Conservation (phyloP, 2,797 vertebrate genomes). For the Rhinophrynus dorsalis region DNA sequence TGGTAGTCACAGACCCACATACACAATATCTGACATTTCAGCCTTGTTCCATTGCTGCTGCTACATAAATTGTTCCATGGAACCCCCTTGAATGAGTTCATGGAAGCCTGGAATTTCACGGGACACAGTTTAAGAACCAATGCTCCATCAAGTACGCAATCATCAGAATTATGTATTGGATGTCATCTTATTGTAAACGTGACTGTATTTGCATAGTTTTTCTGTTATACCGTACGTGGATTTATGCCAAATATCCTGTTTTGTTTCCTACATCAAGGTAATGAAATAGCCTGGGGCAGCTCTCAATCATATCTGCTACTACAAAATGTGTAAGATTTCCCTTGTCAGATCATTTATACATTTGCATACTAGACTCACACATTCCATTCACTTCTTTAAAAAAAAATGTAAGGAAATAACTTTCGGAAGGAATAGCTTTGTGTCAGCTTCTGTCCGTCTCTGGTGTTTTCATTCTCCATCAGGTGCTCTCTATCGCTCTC, state of each 20-base stretch:
- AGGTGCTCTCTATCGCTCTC: too few relatives aligned
- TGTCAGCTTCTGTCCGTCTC: too few relatives aligned
- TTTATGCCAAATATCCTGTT: slow-evolving; percentile 19
- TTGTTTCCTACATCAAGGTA: slow-evolving; percentile 31
- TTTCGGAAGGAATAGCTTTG: not conserved
- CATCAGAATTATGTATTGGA: too few relatives aligned
- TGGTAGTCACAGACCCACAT: too few relatives aligned
- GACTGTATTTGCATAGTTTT: slow-evolving; percentile 35
- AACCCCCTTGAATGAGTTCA: too few relatives aligned
- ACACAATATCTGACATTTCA: too few relatives aligned
- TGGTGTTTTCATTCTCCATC: too few relatives aligned
- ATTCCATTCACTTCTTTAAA: slow-evolving; percentile 6
- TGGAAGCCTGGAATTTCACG: too few relatives aligned
- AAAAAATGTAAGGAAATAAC: slow-evolving; percentile 1
- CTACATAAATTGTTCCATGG: too few relatives aligned
- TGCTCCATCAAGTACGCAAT: too few relatives aligned
- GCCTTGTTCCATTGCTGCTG: too few relatives aligned
- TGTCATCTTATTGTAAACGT: slow-evolving; percentile 14
- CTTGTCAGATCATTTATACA: slow-evolving; percentile 26
- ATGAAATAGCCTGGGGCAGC: slow-evolving; percentile 30
- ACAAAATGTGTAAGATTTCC: slow-evolving; percentile 4
- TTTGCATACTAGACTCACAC: slow-evolving; percentile 6
- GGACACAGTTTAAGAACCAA: too few relatives aligned
- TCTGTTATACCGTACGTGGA: not conserved
- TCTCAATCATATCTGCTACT: slow-evolving; percentile 23